Base-by-base conservation (phyloP, 2,113 vertebrate genomes). In the Loxodonta africana region DNA sequence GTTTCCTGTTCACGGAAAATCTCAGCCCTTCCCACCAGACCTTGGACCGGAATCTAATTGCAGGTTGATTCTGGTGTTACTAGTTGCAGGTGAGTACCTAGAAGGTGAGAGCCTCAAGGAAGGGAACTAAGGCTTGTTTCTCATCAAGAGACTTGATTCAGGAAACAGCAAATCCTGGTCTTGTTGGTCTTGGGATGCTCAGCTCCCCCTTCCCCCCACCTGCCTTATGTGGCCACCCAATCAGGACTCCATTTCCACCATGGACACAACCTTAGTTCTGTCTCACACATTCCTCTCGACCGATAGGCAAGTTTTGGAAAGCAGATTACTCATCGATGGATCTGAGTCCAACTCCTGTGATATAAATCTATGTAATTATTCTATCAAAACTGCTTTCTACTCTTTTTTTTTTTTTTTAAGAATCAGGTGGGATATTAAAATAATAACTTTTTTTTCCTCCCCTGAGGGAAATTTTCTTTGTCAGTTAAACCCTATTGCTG, bases 351-450 rank as follows among this genome's bases (percentile, higher is more conserved):
- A 98, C 97, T 97, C 83, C 8, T 87, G 92, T 67, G 86, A 98
- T 94, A 97, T 73, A 98, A 98, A 97, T 86, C 77, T 37, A 90
- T 53, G 95, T 73, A 97, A 96, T 94, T 82, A 95, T 94, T 98
- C 94, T 97, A 98, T 94, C 98, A 98, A 97, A 98, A 98, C 96
- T 97, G 91, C 30, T 95, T 98, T 96, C 98, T 97, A 98, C 97
- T 57, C 3, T 57, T 57, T 57, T 57, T 2, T 57, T 57, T 57
- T 2, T 57, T 57, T 57, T 12, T 57, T 57, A 57, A 57, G 98
- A 98, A 97, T 88, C 95, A 51, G 94, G 97, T 98, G 83, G 96
- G 97, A 98, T 93, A 97, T 97, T 89, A 94, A 95, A 94, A 94
- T 97, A 97, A 96, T 96, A 97, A 97, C 94, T 94, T 74, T 41